These are phyloP conservation scores for Heliconius ethilla DNA, from an alignment of 2,888 invertebrate genomes.

Conservation along the genomic window DNA sequence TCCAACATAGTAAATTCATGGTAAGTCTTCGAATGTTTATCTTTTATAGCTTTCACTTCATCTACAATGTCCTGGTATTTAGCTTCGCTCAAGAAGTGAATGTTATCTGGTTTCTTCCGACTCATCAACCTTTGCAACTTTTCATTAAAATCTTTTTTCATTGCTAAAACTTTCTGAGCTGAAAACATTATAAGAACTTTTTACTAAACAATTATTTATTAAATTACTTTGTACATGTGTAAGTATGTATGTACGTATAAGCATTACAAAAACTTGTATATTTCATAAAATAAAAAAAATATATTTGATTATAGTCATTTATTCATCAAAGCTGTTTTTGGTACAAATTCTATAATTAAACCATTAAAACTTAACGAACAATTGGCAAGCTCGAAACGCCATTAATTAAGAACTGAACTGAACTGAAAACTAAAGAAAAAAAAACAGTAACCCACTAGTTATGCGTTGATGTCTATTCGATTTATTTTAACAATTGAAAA, in stretches of 20 bases:
- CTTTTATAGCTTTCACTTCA: constrained; percentile 61
- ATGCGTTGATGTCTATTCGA: too few relatives aligned
- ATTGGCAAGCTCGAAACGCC: too few relatives aligned
- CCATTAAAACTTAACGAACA: too few relatives aligned
- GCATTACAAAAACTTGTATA: not conserved
- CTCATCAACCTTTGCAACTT: constrained; percentile 58
- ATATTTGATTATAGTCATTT: too few relatives aligned
- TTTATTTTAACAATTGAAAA: too few relatives aligned
- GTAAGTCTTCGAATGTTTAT: constrained; percentile 57
- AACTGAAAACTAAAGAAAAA: too few relatives aligned
- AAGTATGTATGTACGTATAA: not conserved
- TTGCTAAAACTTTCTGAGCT: constrained; percentile 50
- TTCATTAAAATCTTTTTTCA: constrained; percentile 63
- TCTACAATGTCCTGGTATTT: constrained; percentile 64
- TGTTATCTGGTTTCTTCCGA: constrained; percentile 65
- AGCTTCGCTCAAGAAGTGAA: constrained; percentile 56
- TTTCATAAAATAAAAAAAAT: not conserved
- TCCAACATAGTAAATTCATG: constrained; percentile 67
- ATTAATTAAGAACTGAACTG: too few relatives aligned
- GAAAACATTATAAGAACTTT: constrained; percentile 51
- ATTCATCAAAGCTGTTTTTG: too few relatives aligned
- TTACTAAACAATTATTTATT: constrained; percentile 40
- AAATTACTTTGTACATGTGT: constrained; percentile 42
- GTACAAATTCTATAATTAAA: too few relatives aligned
- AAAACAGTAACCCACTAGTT: too few relatives aligned